Base-by-base conservation (phyloP, 2,797 vertebrate species). In the Ctenopoma multispine region DNA sequence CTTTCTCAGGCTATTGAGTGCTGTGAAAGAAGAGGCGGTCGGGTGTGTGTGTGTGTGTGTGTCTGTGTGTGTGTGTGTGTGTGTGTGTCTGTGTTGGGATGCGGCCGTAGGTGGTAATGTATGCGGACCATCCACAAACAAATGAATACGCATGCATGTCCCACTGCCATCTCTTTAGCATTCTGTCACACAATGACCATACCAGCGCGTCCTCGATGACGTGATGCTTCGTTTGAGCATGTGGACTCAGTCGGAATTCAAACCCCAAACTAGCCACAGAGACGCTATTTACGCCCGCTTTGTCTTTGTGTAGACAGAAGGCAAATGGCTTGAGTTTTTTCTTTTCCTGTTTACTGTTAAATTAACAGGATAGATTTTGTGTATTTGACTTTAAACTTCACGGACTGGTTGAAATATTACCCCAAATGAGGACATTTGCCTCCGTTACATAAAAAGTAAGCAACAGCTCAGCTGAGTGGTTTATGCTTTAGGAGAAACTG, bases 101-200 rank as follows among this genome's bases (percentile, higher is more conserved):
- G 80, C 81, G 84, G 83, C 64, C 83, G 84, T 93, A 92, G 91
- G 91, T 90, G 92, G 89, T 94, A 93, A 94, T 94, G 88, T 92
- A 94, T 93, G 91, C 93, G 84, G 86, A 77, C 85, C 78, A 81
- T 90, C 84, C 83, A 69, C 91, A 90, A 91, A 91, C 87, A 90
- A 85, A 90, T 86, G 82, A 88, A 90, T 84, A 85, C 88, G 59
- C 87, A 90, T 84, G 84, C 80, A 81, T 75, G 69, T 82, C 81
- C 80, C 75, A 75, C 83, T 61, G 81, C 79, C 71, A 40, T 79
- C 87, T 87, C 72, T 77, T 84, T 70, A 83, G 80, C 78, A 85
- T 90, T 87, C 84, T 89, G 86, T 65, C 73, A 71, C 80, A 91
- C 90, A 91, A 90, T 89, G 84, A 84, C 76, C 77, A 68, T 61